A percentile compares a stretch with the other conserved stretches of the same genome.
phyloP scores from a whole-genome alignment of 2,888 invertebrate genomes.

The Anaspis maculata region DNA sequence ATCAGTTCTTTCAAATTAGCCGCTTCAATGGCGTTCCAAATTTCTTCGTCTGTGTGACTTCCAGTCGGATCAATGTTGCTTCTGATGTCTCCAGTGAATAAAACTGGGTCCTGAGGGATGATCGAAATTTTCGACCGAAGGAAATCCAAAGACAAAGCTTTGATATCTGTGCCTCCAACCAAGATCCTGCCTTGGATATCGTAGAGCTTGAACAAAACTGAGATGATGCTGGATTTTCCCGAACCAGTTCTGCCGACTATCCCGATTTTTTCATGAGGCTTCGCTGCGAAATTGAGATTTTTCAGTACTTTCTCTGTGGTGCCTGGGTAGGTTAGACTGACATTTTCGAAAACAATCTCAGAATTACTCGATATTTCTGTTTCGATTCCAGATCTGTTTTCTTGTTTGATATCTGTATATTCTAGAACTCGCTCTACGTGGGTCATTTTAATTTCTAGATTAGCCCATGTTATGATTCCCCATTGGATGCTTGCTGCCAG shows the following conservation, averaged over 20 bases:
- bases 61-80: conserved; percentile 30
- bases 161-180: conserved; percentile 27
- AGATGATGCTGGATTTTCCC: too few species aligned
- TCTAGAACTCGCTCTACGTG: conserved; percentile 71
- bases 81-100: conserved; percentile 50
- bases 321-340: conserved; percentile 63
- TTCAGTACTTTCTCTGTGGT: conserved; percentile 59
- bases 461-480: conserved; percentile 73
- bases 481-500: conserved; percentile 58
- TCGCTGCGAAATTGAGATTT: conserved; percentile 57
- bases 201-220: too few species aligned
- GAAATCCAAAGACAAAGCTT: conserved; percentile 41
- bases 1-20: conserved; percentile 37
- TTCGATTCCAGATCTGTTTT: conserved; percentile 43
- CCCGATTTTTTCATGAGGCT: too few species aligned
- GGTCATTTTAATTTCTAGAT: conserved; percentile 71
- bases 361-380: conserved; percentile 66
- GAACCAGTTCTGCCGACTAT: too few species aligned
- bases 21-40: conserved; percentile 31
- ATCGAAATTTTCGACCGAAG: conserved; percentile 45
- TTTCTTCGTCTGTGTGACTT: conserved; percentile 25
- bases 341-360: conserved; percentile 49
- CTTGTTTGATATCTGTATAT: conserved; percentile 42
- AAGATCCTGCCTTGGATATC: conserved; percentile 67
- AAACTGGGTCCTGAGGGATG: conserved; percentile 46